A percentile compares a stretch with the other conserved stretches of the same genome.
These are phyloP conservation scores for Aphidius colemani DNA, from an alignment of 2,888 invertebrate genomes.

Conservation along the genomic window DNA sequence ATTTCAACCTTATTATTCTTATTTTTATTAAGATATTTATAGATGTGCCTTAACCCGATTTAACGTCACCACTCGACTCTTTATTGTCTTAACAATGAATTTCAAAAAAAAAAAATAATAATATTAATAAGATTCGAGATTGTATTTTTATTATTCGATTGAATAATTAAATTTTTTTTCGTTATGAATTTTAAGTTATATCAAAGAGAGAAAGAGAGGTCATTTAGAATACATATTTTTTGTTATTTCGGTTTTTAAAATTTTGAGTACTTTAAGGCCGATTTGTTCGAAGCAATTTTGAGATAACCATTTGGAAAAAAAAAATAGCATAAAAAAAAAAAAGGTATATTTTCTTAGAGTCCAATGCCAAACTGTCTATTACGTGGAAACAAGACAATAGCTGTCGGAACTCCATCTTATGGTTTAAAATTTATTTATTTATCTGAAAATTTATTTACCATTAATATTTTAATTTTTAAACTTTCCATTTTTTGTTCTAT, in stretches of 20 bases:
- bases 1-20: constrained; percentile 10
- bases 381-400: constrained; percentile 32
- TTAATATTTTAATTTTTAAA: too few species aligned
- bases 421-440: too few species aligned
- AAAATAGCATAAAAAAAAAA: constrained; percentile 11
- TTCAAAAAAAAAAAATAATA: constrained; percentile 14
- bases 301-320: background rate
- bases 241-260: too few species aligned
- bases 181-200: background rate
- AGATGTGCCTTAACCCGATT: constrained; percentile 60
- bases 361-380: constrained; percentile 21
- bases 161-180: constrained; percentile 3
- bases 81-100: constrained; percentile 43
- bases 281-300: too few species aligned
- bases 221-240: too few species aligned
- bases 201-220: too few species aligned
- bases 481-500: too few species aligned
- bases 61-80: constrained; percentile 45
- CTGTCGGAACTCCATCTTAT: constrained; percentile 26
- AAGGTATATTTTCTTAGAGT: constrained; percentile 19
- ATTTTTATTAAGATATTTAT: constrained; percentile 53
- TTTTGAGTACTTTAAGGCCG: too few species aligned
- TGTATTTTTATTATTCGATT: background rate
- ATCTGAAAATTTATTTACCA: too few species aligned
- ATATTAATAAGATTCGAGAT: too few species aligned